Evolutionary conservation across 1,140 invertebrate species (phyloP).

Genomic region (Matsumurasca onukii): DNA sequence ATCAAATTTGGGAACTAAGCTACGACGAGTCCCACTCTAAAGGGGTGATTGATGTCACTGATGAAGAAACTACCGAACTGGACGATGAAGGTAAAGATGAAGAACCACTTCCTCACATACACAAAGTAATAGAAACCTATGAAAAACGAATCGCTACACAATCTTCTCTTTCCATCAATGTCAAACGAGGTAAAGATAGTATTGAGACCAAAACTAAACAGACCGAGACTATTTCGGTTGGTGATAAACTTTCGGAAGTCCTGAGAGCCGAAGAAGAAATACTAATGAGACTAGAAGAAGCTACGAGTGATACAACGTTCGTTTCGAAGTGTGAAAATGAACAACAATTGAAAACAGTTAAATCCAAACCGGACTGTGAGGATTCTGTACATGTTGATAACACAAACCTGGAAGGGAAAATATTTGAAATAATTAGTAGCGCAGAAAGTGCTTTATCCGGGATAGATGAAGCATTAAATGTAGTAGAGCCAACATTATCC

Average conservation of each 20-base stretch:
- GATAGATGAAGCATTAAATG: constrained; percentile 34
- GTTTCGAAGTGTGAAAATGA: constrained; percentile 47
- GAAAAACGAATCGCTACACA: constrained; percentile 40
- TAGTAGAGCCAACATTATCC: constrained; percentile 14
- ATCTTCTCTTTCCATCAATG: constrained; percentile 22
- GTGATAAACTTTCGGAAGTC: constrained; percentile 39
- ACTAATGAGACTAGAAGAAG: constrained; percentile 34
- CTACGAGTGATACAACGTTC: no score
- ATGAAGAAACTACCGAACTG: constrained; percentile 16
- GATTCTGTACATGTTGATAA: constrained; percentile 39
- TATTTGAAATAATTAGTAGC: constrained; percentile 37
- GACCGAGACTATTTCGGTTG: constrained; percentile 36
- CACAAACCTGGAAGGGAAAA: constrained; percentile 34
- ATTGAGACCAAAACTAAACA: constrained; percentile 30
- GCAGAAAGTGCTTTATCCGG: constrained; percentile 40
- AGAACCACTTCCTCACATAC: constrained; percentile 37
- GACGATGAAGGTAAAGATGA: constrained; percentile 30
- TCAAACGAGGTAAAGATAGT: constrained; percentile 15
- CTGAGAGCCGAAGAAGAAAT: constrained; percentile 42
- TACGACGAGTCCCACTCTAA: constrained; percentile 14
- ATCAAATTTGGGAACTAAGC: constrained; percentile 21
- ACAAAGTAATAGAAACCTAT: constrained; percentile 41
- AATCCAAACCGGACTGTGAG: constrained; percentile 52
- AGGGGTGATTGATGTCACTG: constrained; percentile 13
- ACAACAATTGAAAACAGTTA: constrained; percentile 39